phyloP scores from a whole-genome alignment of 1,140 invertebrate genomes.

The Saccostrea glomerata region DNA sequence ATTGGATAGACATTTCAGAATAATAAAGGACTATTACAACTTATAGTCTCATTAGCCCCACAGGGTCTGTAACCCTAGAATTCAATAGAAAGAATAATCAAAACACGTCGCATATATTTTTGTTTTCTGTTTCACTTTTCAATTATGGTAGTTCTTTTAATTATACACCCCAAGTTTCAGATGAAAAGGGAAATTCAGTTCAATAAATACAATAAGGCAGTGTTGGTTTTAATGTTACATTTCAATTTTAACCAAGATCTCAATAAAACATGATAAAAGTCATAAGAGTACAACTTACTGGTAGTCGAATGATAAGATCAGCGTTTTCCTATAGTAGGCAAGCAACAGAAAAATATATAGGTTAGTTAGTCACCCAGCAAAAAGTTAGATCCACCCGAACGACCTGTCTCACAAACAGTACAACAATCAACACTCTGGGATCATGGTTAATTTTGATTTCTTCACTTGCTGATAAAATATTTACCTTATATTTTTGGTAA shows the following conservation, averaged over 20 bases:
- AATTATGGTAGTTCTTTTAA: too few species aligned
- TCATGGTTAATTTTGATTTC: background rate
- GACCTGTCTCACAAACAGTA: background rate
- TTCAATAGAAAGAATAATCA: too few species aligned
- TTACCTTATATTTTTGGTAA: background rate
- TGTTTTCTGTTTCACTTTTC: too few species aligned
- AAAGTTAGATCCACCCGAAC: background rate
- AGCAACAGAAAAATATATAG: slow-evolving; percentile 36
- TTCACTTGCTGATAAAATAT: background rate
- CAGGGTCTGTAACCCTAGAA: too few species aligned
- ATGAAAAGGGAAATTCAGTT: too few species aligned
- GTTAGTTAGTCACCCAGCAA: slow-evolving; percentile 23
- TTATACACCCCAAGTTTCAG: too few species aligned
- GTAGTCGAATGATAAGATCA: slow-evolving; percentile 38
- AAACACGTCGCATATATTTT: too few species aligned
- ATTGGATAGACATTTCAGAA: too few species aligned
- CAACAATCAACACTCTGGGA: background rate
- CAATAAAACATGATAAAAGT: background rate
- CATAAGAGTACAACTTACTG: background rate
- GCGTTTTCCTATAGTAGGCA: slow-evolving; percentile 42
- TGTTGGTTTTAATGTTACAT: slow-evolving; percentile 3
- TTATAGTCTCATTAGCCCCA: too few species aligned
- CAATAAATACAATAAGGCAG: too few species aligned
- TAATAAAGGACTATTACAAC: too few species aligned
- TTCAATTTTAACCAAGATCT: background rate